Conservation (phyloP, 2,113 vertebrate genomes). For the Psilopogon haemacephalus region DNA sequence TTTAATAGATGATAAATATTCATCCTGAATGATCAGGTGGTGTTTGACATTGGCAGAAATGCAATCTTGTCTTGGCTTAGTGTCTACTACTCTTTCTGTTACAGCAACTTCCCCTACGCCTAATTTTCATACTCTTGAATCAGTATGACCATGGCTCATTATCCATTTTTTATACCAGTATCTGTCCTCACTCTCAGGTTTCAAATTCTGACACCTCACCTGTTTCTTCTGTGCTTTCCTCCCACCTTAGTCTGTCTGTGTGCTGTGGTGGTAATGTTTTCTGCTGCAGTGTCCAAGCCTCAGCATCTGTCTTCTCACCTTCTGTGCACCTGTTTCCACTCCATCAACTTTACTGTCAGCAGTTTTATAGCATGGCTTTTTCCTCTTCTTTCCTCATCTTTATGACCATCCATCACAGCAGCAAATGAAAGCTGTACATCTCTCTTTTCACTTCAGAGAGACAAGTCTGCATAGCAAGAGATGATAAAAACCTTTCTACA, state of each 20-base stretch:
- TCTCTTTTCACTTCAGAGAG: constrained; percentile 8
- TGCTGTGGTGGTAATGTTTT: not conserved
- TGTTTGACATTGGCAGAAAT: not conserved
- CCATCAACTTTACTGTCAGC: not conserved
- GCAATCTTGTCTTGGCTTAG: not conserved
- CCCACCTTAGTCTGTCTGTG: not conserved
- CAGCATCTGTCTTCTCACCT: not conserved
- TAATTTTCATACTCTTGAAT: not conserved
- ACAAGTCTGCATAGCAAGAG: not conserved
- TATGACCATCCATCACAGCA: not conserved
- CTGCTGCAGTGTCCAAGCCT: not conserved
- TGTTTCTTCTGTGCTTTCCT: not conserved
- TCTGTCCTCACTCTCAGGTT: not conserved
- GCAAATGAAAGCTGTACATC: constrained; percentile 9
- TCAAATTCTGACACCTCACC: not conserved
- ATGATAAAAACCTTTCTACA: not conserved
- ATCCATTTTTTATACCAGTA: not conserved
- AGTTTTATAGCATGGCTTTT: not conserved
- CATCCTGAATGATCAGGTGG: not conserved
- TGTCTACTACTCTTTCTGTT: not conserved
- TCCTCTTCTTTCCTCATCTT: constrained; percentile 11
- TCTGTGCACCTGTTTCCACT: not conserved
- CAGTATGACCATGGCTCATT: not conserved
- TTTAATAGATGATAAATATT: not conserved
- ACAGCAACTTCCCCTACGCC: not conserved